Base-by-base conservation (phyloP, 2,888 invertebrate species). In the Scaptomyza parva region DNA sequence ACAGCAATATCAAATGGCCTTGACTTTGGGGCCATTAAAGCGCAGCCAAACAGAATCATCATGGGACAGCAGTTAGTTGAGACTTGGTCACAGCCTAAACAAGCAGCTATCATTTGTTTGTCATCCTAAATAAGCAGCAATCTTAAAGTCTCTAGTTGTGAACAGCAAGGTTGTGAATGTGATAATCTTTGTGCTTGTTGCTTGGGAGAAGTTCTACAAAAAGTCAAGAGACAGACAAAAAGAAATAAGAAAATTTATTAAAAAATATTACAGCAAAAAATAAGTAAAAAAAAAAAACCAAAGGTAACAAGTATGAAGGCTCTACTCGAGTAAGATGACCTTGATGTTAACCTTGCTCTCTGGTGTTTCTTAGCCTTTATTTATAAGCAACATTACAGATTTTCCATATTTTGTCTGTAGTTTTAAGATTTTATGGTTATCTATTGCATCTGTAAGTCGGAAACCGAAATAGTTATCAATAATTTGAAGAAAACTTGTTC, bases 61-160 rank as follows among this genome's bases (percentile, higher is more conserved):
- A 18, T 17, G 37, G 12, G 9, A n/a, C 12, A 9, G 3, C 37
- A 30, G 18, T 20, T 48, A 7, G 24, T 37, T 28, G 17, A 24
- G 45, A 26, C 51, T 35, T 39, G 62, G 24, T 8, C 37, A 24
- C 5, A 28, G 58, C 53, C 53, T 64, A 47, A 70, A 26, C 33
- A 63, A 70, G 64, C 65, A 58, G 58, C 53, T 37, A 20, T 14
- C 37, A 30, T 43, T 26, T 69, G 47, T 63, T 63, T 63, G 40
- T 20, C 8, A 51, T 40, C 64, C 70, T 70, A 58, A 75, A 75
- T 43, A 75, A 75, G 64, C 70, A 69, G 8, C n/a, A 43, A 12
- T 17, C 12, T 7, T 14, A 17, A 26, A 9, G 53, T 8, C 30
- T 9, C 28, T 9, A 50, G 39, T n/a, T 30, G 12, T 20, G 28